phyloP scores from a whole-genome alignment of 2,888 invertebrate genomes.

The Drosophila testacea region DNA sequence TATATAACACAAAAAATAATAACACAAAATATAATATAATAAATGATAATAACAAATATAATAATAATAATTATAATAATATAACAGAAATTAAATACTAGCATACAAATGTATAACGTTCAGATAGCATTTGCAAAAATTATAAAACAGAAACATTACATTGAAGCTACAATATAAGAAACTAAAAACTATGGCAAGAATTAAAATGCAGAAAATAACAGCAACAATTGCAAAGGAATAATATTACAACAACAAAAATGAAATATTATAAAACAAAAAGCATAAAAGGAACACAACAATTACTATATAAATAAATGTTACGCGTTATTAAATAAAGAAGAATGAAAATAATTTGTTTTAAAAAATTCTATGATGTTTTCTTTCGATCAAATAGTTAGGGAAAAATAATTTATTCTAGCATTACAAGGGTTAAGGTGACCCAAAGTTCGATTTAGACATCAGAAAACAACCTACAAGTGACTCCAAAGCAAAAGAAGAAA shows the following conservation, averaged over 20 bases:
- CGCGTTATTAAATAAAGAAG: constrained; percentile 89
- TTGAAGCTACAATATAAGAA: constrained; percentile 38
- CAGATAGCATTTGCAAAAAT: constrained; percentile 57
- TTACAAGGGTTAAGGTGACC: no score
- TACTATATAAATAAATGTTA: constrained; percentile 87
- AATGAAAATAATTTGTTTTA: constrained; percentile 85
- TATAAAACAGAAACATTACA: constrained; percentile 32
- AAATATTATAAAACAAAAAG: constrained; percentile 35
- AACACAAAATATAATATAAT: constrained; percentile 29
- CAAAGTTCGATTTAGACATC: no score
- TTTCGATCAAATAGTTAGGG: neutral
- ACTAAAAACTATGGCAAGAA: constrained; percentile 33
- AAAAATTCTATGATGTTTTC: constrained; percentile 61
- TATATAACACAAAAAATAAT: constrained; percentile 38
- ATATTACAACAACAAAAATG: constrained; percentile 53
- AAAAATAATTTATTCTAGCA: no score
- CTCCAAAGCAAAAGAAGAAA: no score
- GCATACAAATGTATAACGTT: constrained; percentile 52
- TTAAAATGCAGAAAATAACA: constrained; percentile 54
- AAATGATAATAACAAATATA: constrained; percentile 1
- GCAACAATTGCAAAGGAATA: constrained; percentile 67
- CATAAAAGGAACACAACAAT: constrained; percentile 76
- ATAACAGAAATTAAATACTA: constrained; percentile 32
- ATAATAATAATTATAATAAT: constrained; percentile 2
- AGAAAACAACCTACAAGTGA: no score